Base-by-base conservation (phyloP, 1,140 invertebrate genomes). In the Dinoponera quadriceps region DNA sequence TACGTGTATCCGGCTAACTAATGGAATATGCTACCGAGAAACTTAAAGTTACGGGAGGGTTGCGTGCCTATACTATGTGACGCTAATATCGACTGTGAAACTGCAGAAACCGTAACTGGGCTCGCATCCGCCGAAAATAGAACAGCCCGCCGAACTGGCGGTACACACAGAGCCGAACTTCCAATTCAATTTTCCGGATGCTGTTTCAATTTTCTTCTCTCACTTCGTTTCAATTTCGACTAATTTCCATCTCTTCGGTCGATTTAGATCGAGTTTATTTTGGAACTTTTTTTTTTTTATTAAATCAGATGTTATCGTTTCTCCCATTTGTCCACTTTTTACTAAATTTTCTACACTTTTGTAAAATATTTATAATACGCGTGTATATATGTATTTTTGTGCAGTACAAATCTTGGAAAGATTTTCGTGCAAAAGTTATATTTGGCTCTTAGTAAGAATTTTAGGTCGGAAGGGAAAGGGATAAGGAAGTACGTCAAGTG, bases 21-120 rank as follows among this genome's bases (percentile, higher is more conserved):
- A 80, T 48, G 65, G 75, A 80, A 80, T 80, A 69, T 80, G 75
- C 57, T 80, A 57, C 18, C 1, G 65, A 18, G 65, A 48, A 80
- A 69, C 63, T 78, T 78, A 69, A 63, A 77, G 74, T 66, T 71
- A 80, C 48, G 29, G 20, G 20, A 7, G 33, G 51, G 49, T 69
- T 69, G 62, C 63, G 22, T 69, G 75, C 33, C 25, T 71, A 29
- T 27, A 18, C 33, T 48, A 16, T 54, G 33, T 18, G 33, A 29
- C 29, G 33, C 29, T 69, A 69, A 69, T 69, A 55, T 78, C 3
- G 65, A 71, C 51, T 57, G 65, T 9, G 65, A 71, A 80, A 33
- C 65, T 71, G 18, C 33, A 25, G 51, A 29, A 80, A 71, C 25
- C 29, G 29, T 33, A n/a, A 25, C 16, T n/a, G 33, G 20, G 51